Conservation (phyloP, 2,888 invertebrate species). For the Eupithecia insigniata region DNA sequence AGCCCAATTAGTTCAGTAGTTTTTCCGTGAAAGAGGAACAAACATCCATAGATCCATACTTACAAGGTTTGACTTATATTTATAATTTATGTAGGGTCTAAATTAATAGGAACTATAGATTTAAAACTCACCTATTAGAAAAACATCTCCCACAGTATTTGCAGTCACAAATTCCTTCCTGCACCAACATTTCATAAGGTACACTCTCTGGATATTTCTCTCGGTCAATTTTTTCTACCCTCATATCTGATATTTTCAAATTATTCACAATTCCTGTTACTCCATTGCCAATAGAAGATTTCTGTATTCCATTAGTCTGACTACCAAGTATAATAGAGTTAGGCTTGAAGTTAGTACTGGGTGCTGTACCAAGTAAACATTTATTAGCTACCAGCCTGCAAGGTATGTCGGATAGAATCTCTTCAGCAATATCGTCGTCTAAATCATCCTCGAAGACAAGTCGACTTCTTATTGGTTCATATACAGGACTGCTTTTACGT, state of each 20-base stretch:
- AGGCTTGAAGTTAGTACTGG: not conserved
- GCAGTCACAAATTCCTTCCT: conserved; percentile 49
- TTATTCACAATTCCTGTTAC: not conserved
- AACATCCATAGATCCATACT: too few species aligned
- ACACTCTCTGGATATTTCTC: conserved; percentile 40
- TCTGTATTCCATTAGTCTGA: not conserved
- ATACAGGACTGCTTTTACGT: not conserved
- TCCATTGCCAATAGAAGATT: not conserved
- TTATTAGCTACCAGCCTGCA: not conserved
- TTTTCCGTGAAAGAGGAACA: too few species aligned
- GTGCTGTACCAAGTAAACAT: not conserved
- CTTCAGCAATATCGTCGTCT: conserved; percentile 21
- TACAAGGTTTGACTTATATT: too few species aligned
- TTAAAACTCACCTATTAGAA: conserved; percentile 54
- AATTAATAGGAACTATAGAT: too few species aligned
- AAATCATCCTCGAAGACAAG: conserved; percentile 31
- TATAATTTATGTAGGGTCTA: too few species aligned
- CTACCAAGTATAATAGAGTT: conserved; percentile 12
- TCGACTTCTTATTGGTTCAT: conserved; percentile 8
- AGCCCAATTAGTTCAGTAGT: too few species aligned
- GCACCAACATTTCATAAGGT: conserved; percentile 53
- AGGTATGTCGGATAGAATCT: conserved; percentile 17
- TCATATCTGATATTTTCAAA: not conserved
- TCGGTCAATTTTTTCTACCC: not conserved
- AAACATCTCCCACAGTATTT: conserved; percentile 51